Evolutionary conservation across 2,797 vertebrate genomes (phyloP), one percentile per base, ranked within the genome.

Genomic region (Typhlichthys subterraneus): DNA sequence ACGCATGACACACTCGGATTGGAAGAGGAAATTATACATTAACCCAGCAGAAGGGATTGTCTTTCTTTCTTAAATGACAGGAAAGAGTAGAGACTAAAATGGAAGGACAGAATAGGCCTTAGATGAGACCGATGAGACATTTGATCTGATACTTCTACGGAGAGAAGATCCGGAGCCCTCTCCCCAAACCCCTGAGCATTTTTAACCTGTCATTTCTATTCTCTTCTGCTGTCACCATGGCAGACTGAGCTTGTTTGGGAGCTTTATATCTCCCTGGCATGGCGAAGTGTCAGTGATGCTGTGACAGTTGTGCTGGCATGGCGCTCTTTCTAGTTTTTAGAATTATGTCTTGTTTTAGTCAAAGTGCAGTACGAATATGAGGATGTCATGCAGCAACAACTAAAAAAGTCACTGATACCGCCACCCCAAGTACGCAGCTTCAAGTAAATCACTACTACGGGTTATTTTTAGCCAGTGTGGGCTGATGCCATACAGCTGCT

Each of bases 391-490:
- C 23, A 29, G 3, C 23, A 29, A 29, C 23, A 29, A 8, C 7
- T 9, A 42, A 42, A 42, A 42, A 42, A 42, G 38, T 42, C 1
- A 42, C 38, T 42, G 38, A 42, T 45, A 47, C 45, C n/a, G 14
- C 51, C 13, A n/a, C 45, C 55, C n/a, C 31, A 9, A 4, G 23
- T 17, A 17, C 50, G 5, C 31, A 62, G 50, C 53, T 67, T 67
- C 63, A 75, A 72, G 63, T 45, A 48, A 77, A 76, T 70, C 72
- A 69, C 64, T 51, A 15, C 55, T 42, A 9, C 7, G 0, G 7
- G 9, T 29, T 80, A 75, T 76, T 83, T 79, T 66, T 69, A 77
- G 58, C 56, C 49, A 9, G 13, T 58, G 65, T 61, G 74, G 66
- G 58, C 56, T 74, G 65, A 45, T 59, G 60, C 55, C 57, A 29